Evolutionary conservation across 1,140 invertebrate species (phyloP).

Genomic region (Acromyrmex heyeri): DNA sequence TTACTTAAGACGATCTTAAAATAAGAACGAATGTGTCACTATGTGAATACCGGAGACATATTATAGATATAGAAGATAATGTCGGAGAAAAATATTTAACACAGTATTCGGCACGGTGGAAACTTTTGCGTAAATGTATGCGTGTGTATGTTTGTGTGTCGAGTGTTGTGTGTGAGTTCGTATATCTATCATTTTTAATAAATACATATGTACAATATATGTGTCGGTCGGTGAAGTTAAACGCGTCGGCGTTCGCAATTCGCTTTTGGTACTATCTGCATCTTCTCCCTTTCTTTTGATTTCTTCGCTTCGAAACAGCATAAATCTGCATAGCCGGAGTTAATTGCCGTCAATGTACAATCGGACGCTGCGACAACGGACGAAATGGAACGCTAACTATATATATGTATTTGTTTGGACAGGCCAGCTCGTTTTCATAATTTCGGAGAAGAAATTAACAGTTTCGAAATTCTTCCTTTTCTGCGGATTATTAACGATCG

Average conservation of each 20-base stretch:
- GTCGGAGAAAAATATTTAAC: slow-evolving; percentile 53
- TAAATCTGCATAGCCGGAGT: not conserved
- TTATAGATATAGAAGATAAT: slow-evolving; percentile 1
- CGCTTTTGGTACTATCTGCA: slow-evolving; percentile 50
- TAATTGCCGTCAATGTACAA: slow-evolving; percentile 48
- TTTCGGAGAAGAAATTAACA: slow-evolving; percentile 51
- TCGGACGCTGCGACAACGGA: slow-evolving; percentile 58
- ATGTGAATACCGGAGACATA: too few species aligned
- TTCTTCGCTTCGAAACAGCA: slow-evolving; percentile 45
- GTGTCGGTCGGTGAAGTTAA: slow-evolving; percentile 59
- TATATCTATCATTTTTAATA: slow-evolving; percentile 63
- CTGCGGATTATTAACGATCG: slow-evolving; percentile 41
- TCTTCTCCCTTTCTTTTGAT: slow-evolving; percentile 64
- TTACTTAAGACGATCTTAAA: too few species aligned
- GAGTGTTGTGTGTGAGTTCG: slow-evolving; percentile 9
- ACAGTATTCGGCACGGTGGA: slow-evolving; percentile 50
- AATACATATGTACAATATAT: slow-evolving; percentile 71
- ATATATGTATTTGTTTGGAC: slow-evolving; percentile 15
- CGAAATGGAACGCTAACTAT: slow-evolving; percentile 49
- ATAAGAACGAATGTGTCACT: too few species aligned
- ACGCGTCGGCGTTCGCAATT: slow-evolving; percentile 61
- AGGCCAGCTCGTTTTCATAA: slow-evolving; percentile 51
- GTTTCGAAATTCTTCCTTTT: slow-evolving; percentile 22
- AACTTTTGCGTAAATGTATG: slow-evolving; percentile 59
- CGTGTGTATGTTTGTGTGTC: slow-evolving; percentile 11